phyloP scores from a whole-genome alignment of 64 coral and sea anemone genomes.

The Actinia equina region DNA sequence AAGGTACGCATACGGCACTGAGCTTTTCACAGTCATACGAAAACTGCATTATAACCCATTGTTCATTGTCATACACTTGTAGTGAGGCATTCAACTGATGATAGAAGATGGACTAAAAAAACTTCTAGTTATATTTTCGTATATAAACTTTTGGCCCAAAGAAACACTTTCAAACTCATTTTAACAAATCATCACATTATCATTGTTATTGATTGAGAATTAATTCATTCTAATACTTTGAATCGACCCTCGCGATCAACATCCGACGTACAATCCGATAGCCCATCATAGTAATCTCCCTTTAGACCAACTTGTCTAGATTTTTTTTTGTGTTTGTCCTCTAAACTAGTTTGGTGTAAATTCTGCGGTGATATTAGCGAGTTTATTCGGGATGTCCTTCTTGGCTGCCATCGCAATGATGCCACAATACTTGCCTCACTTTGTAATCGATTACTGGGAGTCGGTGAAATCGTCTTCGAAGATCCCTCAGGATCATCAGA shows the following conservation, averaged over 20 bases:
- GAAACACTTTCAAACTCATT: no score
- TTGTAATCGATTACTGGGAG: not conserved
- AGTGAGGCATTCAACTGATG: no score
- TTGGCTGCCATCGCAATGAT: conserved; percentile 11
- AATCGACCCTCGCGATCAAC: not conserved
- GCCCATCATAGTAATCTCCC: not conserved
- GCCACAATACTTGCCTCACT: not conserved
- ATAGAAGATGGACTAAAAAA: no score
- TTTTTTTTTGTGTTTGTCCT: not conserved
- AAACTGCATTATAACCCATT: no score
- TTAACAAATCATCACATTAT: no score
- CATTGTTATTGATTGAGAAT: not conserved
- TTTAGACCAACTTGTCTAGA: not conserved
- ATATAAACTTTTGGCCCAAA: no score
- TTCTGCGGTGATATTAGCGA: not conserved
- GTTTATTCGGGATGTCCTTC: not conserved
- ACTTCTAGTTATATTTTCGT: no score
- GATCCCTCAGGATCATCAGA: not conserved
- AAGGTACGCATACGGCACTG: no score
- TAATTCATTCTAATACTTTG: not conserved
- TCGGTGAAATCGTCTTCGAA: not conserved
- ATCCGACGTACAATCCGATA: not conserved
- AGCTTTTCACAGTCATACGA: no score
- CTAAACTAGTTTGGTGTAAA: not conserved
- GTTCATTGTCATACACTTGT: no score